Percentiles rank a stretch among this genome's conserved stretches.
Conservation (phyloP, 2,888 invertebrate genomes). For the Chymomyza fuscimana region DNA sequence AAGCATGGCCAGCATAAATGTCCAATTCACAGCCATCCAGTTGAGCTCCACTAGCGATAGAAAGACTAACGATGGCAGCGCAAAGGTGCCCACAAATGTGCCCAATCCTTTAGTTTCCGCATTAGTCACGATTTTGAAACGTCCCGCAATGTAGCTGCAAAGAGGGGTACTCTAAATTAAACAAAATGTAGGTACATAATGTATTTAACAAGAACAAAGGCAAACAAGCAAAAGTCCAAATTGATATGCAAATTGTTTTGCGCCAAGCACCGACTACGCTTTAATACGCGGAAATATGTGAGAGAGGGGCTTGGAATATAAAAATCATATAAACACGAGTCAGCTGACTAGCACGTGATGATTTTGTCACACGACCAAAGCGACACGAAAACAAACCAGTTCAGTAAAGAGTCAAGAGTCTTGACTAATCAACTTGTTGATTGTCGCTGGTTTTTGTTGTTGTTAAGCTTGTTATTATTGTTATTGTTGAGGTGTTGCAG, state of each 20-base stretch:
- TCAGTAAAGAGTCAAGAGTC: neutral
- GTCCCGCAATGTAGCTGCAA: slow-evolving; percentile 90
- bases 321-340: neutral
- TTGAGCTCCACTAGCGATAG: slow-evolving; percentile 92
- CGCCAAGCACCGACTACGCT: slow-evolving; percentile 4
- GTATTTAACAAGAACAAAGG: neutral
- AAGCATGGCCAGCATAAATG: slow-evolving; percentile 91
- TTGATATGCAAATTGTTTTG: slow-evolving; percentile 26
- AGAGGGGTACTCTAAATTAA: neutral
- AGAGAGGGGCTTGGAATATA: neutral
- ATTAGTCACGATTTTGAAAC: slow-evolving; percentile 89
- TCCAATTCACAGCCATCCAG: slow-evolving; percentile 93
- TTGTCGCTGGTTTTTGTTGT: neutral
- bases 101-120: slow-evolving; percentile 93
- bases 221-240: slow-evolving; percentile 12
- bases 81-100: slow-evolving; percentile 95
- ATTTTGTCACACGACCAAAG: neutral
- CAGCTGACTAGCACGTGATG: neutral
- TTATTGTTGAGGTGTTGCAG: neutral
- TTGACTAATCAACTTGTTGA: neutral
- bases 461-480: neutral
- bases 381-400: neutral
- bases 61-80: slow-evolving; percentile 94
- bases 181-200: slow-evolving; percentile 13
- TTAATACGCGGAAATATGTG: neutral